Base-by-base conservation (phyloP, 2,888 invertebrate genomes). In the Norana najaformis region DNA sequence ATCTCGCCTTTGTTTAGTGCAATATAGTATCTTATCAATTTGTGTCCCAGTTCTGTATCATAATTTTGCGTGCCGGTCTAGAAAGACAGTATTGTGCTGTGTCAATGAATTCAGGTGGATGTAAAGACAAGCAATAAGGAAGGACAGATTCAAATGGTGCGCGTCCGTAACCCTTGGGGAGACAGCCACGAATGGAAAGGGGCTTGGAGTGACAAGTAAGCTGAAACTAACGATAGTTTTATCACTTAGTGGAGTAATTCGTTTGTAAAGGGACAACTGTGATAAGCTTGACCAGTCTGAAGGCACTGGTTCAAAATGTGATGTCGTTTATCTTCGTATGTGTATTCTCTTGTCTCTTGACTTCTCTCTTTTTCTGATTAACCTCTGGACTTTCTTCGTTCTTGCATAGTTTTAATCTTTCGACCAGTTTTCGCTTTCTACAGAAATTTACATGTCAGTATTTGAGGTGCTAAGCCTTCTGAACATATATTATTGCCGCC, bases 151-250 rank as follows among this genome's bases (percentile, higher is more conserved):
- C 94, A 94, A 13, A 91, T 93, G 91, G 96, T 98, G 91, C 96
- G 98, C 35, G 96, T 98, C 92, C 95, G 98, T 89, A 98, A 98
- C 96, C 98, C 98, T 0, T 98, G 98, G 98, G 98, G 98, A 20
- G 98, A 98, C 94, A 97, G 97, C 94, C 97, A 97, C 23, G 98
- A 98, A 95, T 98, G 98, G 98, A 97, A 97, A 93, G 98, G 98
- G 0, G 96, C 98, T 0, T 98, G 98, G 98, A 97, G 97, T 94
- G 98, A 98, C 94, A 96, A 96, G 94, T 95, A 93, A 83, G 92
- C n/a, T 69, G 30, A 8, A 30, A n/a, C 8, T 69, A 69, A n/a
- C 69, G n/a, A 30, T n/a, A 4, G 30, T 47, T n/a, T 6, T n/a
- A n/a, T 69, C 69, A 3, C n/a, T 69, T 3, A 69, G 30, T 69